These are phyloP conservation scores for Daboia siamensis DNA, from an alignment of 2,113 vertebrate genomes.

Conservation along the genomic window DNA sequence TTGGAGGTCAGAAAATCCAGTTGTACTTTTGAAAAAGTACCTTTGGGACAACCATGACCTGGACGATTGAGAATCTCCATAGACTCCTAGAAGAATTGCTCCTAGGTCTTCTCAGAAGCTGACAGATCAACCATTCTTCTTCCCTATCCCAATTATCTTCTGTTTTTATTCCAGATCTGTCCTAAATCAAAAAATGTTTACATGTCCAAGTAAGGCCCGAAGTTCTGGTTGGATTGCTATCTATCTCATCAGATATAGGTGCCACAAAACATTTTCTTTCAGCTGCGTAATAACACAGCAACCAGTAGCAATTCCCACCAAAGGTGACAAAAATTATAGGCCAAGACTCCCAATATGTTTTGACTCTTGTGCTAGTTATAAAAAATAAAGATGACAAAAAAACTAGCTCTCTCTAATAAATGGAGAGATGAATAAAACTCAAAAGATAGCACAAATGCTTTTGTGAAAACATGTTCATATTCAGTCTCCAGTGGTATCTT, in stretches of 20 bases:
- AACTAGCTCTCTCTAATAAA: not conserved
- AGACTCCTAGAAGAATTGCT: not conserved
- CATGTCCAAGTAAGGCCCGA: not conserved
- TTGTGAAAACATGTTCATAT: not conserved
- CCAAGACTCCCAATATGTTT: not conserved
- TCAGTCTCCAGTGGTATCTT: not conserved
- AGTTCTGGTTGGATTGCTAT: not conserved
- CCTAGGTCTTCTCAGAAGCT: not conserved
- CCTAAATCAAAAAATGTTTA: not conserved
- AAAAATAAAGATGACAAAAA: not conserved
- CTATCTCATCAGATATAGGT: not conserved
- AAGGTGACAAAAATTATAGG: not conserved
- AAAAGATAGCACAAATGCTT: not conserved
- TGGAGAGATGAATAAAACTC: not conserved
- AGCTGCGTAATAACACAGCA: not conserved
- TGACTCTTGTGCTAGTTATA: not conserved
- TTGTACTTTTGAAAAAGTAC: not conserved
- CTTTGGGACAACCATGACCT: not conserved
- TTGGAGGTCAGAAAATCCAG: not conserved
- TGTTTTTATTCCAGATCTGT: not conserved
- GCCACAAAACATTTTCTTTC: not conserved
- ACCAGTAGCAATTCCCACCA: not conserved
- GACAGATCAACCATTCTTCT: not conserved
- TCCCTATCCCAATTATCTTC: not conserved
- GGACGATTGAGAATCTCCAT: not conserved